phyloP scores from a whole-genome alignment of 2,888 invertebrate genomes.

The Prenolepis imparis region DNA sequence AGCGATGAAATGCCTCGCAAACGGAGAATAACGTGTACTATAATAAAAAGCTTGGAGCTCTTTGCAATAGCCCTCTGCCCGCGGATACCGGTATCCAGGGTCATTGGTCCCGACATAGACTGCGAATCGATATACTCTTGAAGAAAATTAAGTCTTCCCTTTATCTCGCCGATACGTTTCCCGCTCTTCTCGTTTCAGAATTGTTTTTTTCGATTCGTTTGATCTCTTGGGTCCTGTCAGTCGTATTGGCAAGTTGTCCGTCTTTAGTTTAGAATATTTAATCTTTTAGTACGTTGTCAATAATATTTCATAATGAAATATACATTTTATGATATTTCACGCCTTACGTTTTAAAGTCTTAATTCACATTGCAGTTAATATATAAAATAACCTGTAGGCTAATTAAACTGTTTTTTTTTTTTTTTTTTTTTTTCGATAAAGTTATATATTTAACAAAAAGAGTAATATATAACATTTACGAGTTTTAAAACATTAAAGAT shows the following conservation, averaged over 20 bases:
- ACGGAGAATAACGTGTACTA: conserved; percentile 63
- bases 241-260: conserved; percentile 1
- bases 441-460: neutral
- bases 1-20: conserved; percentile 72
- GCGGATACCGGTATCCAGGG: conserved; percentile 54
- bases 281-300: neutral
- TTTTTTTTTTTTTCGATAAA: neutral
- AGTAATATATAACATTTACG: neutral
- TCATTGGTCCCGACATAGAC: conserved; percentile 51
- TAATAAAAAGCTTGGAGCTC: conserved; percentile 61
- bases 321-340: neutral
- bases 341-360: neutral
- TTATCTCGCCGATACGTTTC: conserved; percentile 31
- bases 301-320: neutral
- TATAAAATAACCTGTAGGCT: neutral
- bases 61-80: conserved; percentile 59
- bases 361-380: no score
- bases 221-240: conserved; percentile 7
- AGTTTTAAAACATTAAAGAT: neutral
- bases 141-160: conserved; percentile 47
- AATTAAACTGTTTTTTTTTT: neutral
- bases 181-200: conserved; percentile 36
- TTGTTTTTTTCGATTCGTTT: conserved; percentile 47
- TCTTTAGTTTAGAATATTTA: neutral
- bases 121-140: conserved; percentile 47